Evolutionary conservation across 2,797 vertebrate genomes (phyloP), one percentile per base, ranked within the genome.

Genomic region (Pseudomugil tenellus): DNA sequence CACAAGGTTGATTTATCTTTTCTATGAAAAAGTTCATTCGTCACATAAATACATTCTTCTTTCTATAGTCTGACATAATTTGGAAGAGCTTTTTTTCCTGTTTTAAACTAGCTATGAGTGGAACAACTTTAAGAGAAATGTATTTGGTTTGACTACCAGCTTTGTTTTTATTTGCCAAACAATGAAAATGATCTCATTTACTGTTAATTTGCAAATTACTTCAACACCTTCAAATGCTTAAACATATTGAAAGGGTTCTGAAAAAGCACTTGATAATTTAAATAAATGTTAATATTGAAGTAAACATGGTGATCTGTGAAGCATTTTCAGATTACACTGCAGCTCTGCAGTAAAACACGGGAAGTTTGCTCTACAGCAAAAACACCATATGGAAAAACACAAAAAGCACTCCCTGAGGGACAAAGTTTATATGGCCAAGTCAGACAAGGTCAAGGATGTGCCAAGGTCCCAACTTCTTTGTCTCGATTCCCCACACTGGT

Each of bases 301-400:
- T 43, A 19, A 43, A n/a, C 17, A 19, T 39, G 37, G 16, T 46
- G n/a, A 46, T 21, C 19, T 46, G 43, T 46, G 43, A 21, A 9
- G 19, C 19, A n/a, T 21, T 46, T 2, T 46, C 9, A 46, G n/a
- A 10, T 2, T 13, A n/a, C 51, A 56, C 32, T 70, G 52, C 29
- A 10, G 52, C 71, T 52, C 17, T 41, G 13, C 35, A 54, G 70
- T 65, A 70, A 77, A 80, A 76, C 70, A 81, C 43, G 80, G 83
- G 83, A 89, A 89, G 74, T 79, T 64, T 23, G 34, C 72, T 76
- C 37, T 46, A 66, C 61, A 67, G 67, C 46, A 54, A 85, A 83
- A 83, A 80, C 67, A 81, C 57, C 60, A 67, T 58, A 70, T 79
- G 72, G 70, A 46, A 64, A 79, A 76, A 81, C 55, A 90, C 90